Conservation (phyloP, 2,888 invertebrate species). For the Drosophila mettleri region DNA sequence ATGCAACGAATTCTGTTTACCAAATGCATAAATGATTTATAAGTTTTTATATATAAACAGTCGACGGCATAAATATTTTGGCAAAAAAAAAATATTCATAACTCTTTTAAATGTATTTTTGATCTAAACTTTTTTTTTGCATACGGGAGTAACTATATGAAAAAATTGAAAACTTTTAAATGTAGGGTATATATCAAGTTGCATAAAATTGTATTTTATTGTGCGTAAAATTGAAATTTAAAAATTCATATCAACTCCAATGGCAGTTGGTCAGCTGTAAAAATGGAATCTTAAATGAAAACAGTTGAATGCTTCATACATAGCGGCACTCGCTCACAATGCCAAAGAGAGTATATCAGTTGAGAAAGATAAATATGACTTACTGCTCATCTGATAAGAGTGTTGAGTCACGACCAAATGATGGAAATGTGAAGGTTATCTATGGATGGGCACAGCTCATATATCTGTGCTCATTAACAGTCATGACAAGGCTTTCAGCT, state of each 20-base stretch:
- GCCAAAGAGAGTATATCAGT: background rate
- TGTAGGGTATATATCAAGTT: too few relatives aligned
- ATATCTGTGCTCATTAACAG: background rate
- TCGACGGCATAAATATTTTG: too few relatives aligned
- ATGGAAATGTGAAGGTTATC: background rate
- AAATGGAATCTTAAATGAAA: background rate
- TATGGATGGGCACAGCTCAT: background rate
- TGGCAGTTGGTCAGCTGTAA: background rate
- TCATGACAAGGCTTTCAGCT: background rate
- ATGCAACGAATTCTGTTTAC: background rate
- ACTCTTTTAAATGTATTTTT: too few relatives aligned
- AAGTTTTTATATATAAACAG: too few relatives aligned
- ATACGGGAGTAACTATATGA: too few relatives aligned
- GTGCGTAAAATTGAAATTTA: conserved; percentile 1
- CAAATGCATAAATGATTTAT: background rate
- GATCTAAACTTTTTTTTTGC: too few relatives aligned
- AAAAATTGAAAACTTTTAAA: too few relatives aligned
- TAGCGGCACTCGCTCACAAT: background rate
- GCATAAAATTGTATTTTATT: background rate
- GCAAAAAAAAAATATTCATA: too few relatives aligned
- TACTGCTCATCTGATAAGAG: too few relatives aligned
- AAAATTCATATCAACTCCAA: conserved; percentile 15
- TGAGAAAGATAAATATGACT: background rate
- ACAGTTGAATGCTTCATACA: background rate
- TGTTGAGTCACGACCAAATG: too few relatives aligned